Percentiles rank a stretch among this genome's conserved stretches.
These are phyloP conservation scores for Leptinotarsa peninsularis DNA, from an alignment of 2,888 invertebrate species.

Conservation along the genomic window DNA sequence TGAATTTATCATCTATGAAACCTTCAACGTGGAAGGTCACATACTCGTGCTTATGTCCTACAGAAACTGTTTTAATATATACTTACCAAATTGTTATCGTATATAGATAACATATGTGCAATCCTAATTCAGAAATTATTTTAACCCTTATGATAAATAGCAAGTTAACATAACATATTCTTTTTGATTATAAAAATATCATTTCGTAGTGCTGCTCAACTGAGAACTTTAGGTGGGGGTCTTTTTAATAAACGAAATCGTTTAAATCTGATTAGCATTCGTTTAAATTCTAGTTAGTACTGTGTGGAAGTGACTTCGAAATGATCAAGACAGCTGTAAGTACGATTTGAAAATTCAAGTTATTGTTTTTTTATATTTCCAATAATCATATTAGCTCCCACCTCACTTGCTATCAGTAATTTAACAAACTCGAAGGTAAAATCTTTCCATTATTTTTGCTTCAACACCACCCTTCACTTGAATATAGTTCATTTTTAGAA, in stretches of 20 bases:
- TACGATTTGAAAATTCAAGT: not conserved
- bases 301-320: conserved; percentile 5
- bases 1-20: no score
- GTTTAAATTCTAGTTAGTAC: not conserved
- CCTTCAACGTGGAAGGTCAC: no score
- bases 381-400: not conserved
- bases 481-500: no score
- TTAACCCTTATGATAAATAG: not conserved
- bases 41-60: no score
- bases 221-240: not conserved
- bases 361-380: not conserved
- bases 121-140: not conserved
- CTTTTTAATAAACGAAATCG: conserved; percentile 4
- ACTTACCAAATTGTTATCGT: not conserved
- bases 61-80: no score
- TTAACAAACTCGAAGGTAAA: no score
- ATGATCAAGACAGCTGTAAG: conserved; percentile 11
- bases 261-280: conserved; percentile 8
- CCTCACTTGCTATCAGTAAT: no score
- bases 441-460: no score
- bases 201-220: not conserved
- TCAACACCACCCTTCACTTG: no score
- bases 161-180: not conserved
- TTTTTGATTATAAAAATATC: not conserved
- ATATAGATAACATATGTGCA: no score